Base-by-base conservation (phyloP, 2,797 vertebrate species). In the Leucoraja ocellata region DNA sequence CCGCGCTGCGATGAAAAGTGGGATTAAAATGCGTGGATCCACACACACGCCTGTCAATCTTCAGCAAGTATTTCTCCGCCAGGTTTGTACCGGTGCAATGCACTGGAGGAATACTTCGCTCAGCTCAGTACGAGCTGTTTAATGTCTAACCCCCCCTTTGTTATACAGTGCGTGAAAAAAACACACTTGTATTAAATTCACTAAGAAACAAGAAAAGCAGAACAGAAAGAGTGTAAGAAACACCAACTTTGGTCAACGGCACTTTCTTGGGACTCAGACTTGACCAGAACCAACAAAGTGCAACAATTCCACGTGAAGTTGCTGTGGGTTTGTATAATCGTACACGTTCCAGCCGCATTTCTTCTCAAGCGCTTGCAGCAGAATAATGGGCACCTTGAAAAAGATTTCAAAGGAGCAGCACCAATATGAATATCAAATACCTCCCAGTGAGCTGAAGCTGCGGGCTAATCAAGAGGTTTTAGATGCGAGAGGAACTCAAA, bases 401-500 rank as follows among this genome's bases (percentile, higher is more conserved):
- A 68, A 5, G 36, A 88, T 32, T 9, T 65, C 5, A 88, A 65
- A 63, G 28, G 32, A 63, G 28, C n/a, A 18, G 14, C 63, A 68
- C 84, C 1, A 65, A 68, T 65, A 68, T n/a, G 58, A 16, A 88
- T 88, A 63, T 63, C 28, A 32, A 86, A 65, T n/a, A 88, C n/a
- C n/a, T 65, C 63, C 80, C 83, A 88, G 65, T 68, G 16, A 88
- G 18, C 21, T 88, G 32, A 88, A 88, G 7, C 84, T 68, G 61
- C 16, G 36, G n/a, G 32, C n/a, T 68, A 68, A 88, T 9, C n/a
- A 88, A 88, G 28, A 36, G n/a, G 28, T 86, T 86, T 46, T 58
- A 86, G 83, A 86, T n/a, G n/a, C 32, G 84, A 68, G n/a, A 68
- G 83, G n/a, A 88, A 36, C 84, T 88, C 84, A 88, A 32, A 18